These are phyloP conservation scores for Zaprionus africanus DNA, from an alignment of 1,140 invertebrate genomes.

Conservation along the genomic window DNA sequence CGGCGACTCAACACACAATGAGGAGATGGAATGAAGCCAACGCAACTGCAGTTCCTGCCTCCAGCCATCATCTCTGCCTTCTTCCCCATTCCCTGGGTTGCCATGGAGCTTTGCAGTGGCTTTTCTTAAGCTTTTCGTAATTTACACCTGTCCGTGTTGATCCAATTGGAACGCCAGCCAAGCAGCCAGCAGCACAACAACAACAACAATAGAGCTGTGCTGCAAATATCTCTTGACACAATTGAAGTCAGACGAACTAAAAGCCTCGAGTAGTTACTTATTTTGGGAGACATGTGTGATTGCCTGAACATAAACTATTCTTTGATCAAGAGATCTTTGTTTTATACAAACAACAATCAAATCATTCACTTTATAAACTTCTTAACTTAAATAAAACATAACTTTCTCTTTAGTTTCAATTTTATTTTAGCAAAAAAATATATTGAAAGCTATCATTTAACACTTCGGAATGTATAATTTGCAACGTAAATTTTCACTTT, in stretches of 20 bases:
- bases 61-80: not conserved
- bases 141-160: slow-evolving; percentile 70
- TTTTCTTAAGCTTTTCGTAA: slow-evolving; percentile 62
- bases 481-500: no score
- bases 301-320: not conserved
- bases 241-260: slow-evolving; percentile 8
- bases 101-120: slow-evolving; percentile 49
- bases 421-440: no score
- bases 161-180: slow-evolving; percentile 22
- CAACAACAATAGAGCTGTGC: not conserved
- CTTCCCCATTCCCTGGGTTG: not conserved
- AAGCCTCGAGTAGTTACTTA: not conserved
- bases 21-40: slow-evolving; percentile 24
- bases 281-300: not conserved
- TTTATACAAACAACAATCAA: no score
- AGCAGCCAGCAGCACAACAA: not conserved
- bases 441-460: no score
- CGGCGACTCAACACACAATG: slow-evolving; percentile 47
- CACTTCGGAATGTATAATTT: no score
- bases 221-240: not conserved
- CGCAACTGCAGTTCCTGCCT: slow-evolving; percentile 19
- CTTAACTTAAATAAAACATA: no score
- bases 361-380: no score
- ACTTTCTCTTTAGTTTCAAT: no score
- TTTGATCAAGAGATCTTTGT: no score